Base-by-base conservation (phyloP, 2,888 invertebrate species). In the Zelleria hepariella region DNA sequence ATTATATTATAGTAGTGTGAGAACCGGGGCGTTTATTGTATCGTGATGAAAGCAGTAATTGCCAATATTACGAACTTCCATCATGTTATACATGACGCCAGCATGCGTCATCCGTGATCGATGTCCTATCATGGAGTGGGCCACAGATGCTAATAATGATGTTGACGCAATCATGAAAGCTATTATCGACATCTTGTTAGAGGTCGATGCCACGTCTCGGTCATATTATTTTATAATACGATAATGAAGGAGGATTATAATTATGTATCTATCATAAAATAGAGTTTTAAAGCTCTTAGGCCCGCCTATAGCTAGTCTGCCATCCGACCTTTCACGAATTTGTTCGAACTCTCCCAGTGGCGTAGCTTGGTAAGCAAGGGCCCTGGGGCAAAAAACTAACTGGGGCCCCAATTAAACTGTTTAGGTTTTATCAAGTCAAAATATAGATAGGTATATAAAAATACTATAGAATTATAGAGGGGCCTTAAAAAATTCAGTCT, bases 91-190 rank as follows among this genome's bases (percentile, higher is more conserved):
- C 15, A 15, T 24, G 20, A n/a, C 25, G 25, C 53, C 24, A 53
- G 6, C 15, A 23, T 23, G 15, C 25, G 53, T 53, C 53, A 24
- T 20, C 23, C 24, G 21, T 53, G 53, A 53, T 53, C 24, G 53
- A 53, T 53, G 24, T 23, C 51, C 51, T 23, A 21, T 51, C 18
- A 51, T 51, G 51, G 51, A 23, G 51, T 51, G 20, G 24, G 23
- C 24, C n/a, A 23, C 53, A 53, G 53, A 25, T 53, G 53, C 53
- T 53, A 53, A 53, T 53, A 53, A 53, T 53, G 51, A 6, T 51
- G 51, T 51, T 51, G 53, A 53, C 53, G 23, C 25, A 53, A 53
- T 53, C 53, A n/a, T 23, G 53, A 53, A 53, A n/a, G 53, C 53
- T 53, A 53, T 53, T 53, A 53, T 53, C 20, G 24, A 24, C 32